A percentile compares a stretch with the other conserved stretches of the same genome.
These are phyloP conservation scores for Sebastes dallii DNA, from an alignment of 2,797 vertebrate genomes.

Conservation along the genomic window DNA sequence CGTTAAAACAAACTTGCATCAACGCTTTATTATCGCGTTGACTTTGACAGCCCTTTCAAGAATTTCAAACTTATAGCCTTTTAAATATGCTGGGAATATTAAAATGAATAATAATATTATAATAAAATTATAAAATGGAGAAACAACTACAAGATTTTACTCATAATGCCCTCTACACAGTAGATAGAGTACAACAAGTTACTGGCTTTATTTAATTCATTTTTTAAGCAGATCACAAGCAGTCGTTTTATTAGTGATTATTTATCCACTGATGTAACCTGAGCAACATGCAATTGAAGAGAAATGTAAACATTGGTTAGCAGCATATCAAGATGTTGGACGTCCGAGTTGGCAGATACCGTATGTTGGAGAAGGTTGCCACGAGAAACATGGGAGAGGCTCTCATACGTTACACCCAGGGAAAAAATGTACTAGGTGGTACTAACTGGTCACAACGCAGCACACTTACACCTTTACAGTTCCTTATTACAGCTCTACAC, in stretches of 20 bases:
- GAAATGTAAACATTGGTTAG: constrained; percentile 12
- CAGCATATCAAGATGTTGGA: neutral
- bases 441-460: neutral
- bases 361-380: neutral
- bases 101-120: too few species aligned
- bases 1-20: too few species aligned
- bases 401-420: neutral
- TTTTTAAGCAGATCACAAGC: neutral
- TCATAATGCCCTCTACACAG: neutral
- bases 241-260: neutral
- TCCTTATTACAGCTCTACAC: neutral
- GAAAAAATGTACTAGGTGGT: neutral
- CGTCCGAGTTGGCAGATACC: neutral
- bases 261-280: neutral
- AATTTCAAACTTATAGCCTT: too few species aligned
- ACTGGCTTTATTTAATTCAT: neutral
- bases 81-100: too few species aligned
- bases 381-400: constrained; percentile 10
- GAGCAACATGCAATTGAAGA: neutral
- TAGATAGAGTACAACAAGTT: neutral
- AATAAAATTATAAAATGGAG: neutral
- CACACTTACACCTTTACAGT: neutral
- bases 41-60: too few species aligned
- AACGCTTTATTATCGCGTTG: too few species aligned
- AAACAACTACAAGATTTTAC: neutral